Conservation (phyloP, 1,140 invertebrate species). For the Branchinecta lindahli region DNA sequence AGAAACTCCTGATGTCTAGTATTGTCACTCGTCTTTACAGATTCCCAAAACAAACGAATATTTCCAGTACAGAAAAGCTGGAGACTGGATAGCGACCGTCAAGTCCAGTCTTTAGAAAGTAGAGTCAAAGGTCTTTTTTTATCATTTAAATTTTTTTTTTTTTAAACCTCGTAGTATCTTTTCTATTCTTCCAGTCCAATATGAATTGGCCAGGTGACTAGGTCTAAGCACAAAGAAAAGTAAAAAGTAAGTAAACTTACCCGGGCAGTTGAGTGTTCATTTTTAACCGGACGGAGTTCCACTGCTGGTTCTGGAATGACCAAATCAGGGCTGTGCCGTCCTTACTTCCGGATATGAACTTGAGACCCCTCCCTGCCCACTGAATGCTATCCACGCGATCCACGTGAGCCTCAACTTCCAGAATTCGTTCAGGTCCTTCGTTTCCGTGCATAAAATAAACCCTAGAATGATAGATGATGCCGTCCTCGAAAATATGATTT, state of each 20-base stretch:
- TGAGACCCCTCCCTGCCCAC: slow-evolving; percentile 69
- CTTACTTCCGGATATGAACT: slow-evolving; percentile 88
- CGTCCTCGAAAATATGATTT: neutral
- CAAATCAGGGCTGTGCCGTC: slow-evolving; percentile 92
- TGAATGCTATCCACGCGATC: slow-evolving; percentile 92
- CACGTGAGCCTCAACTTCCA: slow-evolving; percentile 72
- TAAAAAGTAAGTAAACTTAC: slow-evolving; percentile 30
- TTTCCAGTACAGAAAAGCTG: too few relatives aligned
- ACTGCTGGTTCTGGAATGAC: slow-evolving; percentile 75
- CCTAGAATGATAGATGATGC: slow-evolving; percentile 21
- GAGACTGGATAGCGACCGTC: too few relatives aligned
- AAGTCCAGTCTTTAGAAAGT: too few relatives aligned
- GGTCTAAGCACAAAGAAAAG: neutral
- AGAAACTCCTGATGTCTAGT: too few relatives aligned
- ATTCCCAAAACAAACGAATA: too few relatives aligned
- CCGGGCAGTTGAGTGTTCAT: slow-evolving; percentile 51
- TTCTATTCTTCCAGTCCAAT: too few relatives aligned
- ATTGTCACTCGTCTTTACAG: too few relatives aligned
- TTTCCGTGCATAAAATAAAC: slow-evolving; percentile 68
- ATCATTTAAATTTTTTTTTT: too few relatives aligned
- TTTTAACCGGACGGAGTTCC: slow-evolving; percentile 57
- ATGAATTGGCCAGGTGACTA: too few relatives aligned
- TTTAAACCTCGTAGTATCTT: too few relatives aligned
- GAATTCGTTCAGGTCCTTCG: slow-evolving; percentile 50
- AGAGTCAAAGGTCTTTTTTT: too few relatives aligned